These are phyloP conservation scores for Caenorhabditis auriculariae DNA, from an alignment of 2,888 invertebrate species.

Conservation along the genomic window DNA sequence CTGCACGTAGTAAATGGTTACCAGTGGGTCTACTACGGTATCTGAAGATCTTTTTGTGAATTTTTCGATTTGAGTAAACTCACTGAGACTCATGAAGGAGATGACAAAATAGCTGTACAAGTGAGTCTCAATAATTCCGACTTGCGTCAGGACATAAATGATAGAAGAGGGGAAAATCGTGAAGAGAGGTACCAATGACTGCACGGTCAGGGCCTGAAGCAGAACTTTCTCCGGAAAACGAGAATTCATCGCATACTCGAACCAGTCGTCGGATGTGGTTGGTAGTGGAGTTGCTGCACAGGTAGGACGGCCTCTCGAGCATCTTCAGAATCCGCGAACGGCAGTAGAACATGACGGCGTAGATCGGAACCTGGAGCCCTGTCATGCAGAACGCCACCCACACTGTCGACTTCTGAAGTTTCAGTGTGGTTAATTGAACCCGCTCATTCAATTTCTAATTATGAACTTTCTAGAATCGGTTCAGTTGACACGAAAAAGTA, in stretches of 20 bases:
- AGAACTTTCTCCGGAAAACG: neutral
- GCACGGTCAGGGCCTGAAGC: constrained; percentile 18
- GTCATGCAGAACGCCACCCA: constrained; percentile 23
- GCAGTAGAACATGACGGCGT: constrained; percentile 27
- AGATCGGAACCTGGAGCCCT: constrained; percentile 13
- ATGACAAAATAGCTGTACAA: constrained; percentile 25
- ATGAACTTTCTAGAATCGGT: too few relatives aligned
- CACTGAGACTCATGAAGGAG: constrained; percentile 23
- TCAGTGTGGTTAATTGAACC: too few relatives aligned
- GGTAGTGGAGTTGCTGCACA: constrained; percentile 22
- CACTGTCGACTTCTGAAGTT: constrained; percentile 17
- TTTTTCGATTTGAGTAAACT: constrained; percentile 1
- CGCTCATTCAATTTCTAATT: too few relatives aligned
- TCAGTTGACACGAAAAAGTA: too few relatives aligned
- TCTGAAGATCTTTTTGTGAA: constrained; percentile 13
- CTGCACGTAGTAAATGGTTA: constrained; percentile 34
- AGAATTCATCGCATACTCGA: constrained; percentile 2
- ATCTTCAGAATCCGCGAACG: constrained; percentile 15
- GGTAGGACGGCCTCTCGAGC: constrained; percentile 17
- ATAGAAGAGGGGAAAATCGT: constrained; percentile 18
- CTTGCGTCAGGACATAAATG: constrained; percentile 17
- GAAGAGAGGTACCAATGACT: constrained; percentile 19
- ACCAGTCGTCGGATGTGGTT: constrained; percentile 16
- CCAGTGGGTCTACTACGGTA: constrained; percentile 23
- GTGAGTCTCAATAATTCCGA: constrained; percentile 20